Percentiles rank a stretch among this genome's conserved stretches.
phyloP scores from a whole-genome alignment of 92 coral and sea anemone species.

The Heteractis magnifica region DNA sequence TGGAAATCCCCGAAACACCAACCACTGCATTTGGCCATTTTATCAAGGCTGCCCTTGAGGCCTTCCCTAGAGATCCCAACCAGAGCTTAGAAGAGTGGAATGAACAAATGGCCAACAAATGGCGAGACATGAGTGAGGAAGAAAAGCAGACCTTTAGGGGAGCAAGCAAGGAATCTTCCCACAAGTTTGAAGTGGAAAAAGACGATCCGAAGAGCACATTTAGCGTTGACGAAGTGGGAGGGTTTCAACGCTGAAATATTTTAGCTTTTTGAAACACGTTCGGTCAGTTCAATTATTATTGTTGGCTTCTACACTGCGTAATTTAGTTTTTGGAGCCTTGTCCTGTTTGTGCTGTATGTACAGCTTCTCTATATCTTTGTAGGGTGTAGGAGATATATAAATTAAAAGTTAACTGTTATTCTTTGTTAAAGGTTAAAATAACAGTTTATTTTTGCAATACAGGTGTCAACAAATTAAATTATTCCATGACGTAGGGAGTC shows the following conservation, averaged over 20 bases:
- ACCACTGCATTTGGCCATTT: constrained; percentile 52
- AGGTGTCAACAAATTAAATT: too few relatives aligned
- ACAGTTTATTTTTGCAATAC: too few relatives aligned
- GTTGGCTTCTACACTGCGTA: background rate
- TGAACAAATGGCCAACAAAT: constrained; percentile 43
- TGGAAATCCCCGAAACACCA: constrained; percentile 46
- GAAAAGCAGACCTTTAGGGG: constrained; percentile 45
- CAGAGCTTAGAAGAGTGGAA: constrained; percentile 52
- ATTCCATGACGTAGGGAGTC: too few relatives aligned
- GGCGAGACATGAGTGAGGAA: constrained; percentile 57
- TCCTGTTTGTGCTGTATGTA: background rate
- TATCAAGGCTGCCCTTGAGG: constrained; percentile 38
- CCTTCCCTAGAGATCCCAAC: constrained; percentile 34
- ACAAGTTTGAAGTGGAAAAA: constrained; percentile 27
- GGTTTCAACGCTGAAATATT: constrained; percentile 30
- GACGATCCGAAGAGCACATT: constrained; percentile 26
- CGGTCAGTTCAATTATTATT: background rate
- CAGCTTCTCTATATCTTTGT: too few relatives aligned
- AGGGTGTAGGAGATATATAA: too few relatives aligned
- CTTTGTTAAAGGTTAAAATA: too few relatives aligned
- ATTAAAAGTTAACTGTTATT: too few relatives aligned
- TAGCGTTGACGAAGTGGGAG: constrained; percentile 47
- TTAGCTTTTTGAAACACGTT: background rate
- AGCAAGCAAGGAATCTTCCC: constrained; percentile 26
- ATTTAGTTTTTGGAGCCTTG: too few relatives aligned